Evolutionary conservation across 30 jellyfish, hydroid and myxozoan genomes (phyloP).

Genomic region (Hydra vulgaris): DNA sequence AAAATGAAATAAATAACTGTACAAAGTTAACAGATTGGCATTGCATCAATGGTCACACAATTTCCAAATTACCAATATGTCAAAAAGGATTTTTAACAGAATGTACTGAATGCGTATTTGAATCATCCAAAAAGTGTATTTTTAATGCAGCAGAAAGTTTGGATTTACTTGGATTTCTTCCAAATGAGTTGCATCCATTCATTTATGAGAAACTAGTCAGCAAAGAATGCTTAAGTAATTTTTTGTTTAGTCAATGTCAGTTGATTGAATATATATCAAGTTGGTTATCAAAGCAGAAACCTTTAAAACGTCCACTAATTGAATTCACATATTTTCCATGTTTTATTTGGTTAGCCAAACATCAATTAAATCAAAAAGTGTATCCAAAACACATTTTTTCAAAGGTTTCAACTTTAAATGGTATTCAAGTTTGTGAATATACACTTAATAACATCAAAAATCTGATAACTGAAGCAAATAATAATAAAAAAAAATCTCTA

Average conservation of each 20-base stretch:
- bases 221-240: too few species aligned
- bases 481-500: too few species aligned
- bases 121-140: background rate
- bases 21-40: background rate
- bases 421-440: conserved; percentile 5
- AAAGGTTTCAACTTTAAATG: background rate
- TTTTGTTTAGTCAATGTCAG: background rate
- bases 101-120: conserved; percentile 4
- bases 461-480: background rate
- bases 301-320: background rate
- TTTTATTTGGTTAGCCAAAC: background rate
- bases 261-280: background rate
- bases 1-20: background rate
- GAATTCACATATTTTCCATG: background rate
- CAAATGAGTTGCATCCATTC: background rate
- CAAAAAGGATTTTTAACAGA: conserved; percentile 2
- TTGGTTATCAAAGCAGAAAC: background rate
- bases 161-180: background rate
- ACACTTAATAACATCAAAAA: conserved; percentile 7
- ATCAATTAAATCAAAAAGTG: too few species aligned
- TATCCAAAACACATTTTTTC: background rate
- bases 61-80: background rate
- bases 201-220: background rate
- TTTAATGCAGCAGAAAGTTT: background rate
- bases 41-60: background rate